A percentile compares a stretch with the other conserved stretches of the same genome.
phyloP scores from a whole-genome alignment of 1,140 invertebrate genomes.

The Euschistus heros region DNA sequence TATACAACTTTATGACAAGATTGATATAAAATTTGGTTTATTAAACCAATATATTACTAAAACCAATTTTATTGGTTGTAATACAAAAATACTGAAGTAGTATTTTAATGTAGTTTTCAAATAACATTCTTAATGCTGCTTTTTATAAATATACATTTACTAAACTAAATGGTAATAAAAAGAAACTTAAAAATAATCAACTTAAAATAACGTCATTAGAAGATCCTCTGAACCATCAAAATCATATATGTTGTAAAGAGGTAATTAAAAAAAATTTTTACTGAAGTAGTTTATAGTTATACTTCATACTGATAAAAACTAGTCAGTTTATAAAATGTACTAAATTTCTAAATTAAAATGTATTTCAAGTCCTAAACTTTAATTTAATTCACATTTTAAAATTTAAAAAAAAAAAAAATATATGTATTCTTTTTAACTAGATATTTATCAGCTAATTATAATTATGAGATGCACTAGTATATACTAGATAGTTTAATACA shows the following conservation, averaged over 20 bases:
- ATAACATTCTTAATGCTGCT: not conserved
- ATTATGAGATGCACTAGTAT: too few species aligned
- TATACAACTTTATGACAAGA: not conserved
- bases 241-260: not conserved
- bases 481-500: too few species aligned
- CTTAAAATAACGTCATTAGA: not conserved
- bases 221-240: not conserved
- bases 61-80: not conserved
- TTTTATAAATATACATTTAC: not conserved
- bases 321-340: too few species aligned
- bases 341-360: too few species aligned
- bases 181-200: not conserved
- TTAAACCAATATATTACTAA: slow-evolving; percentile 1
- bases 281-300: too few species aligned
- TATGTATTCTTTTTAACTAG: too few species aligned
- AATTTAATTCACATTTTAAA: too few species aligned
- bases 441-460: too few species aligned
- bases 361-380: too few species aligned
- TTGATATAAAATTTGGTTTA: not conserved
- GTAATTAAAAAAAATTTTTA: not conserved
- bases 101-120: not conserved
- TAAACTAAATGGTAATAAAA: not conserved
- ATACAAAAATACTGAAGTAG: slow-evolving; percentile 4
- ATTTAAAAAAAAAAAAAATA: too few species aligned
- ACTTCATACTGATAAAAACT: too few species aligned